Base-by-base conservation (phyloP, 2,113 vertebrate genomes). In the Gymnocephalus cernua region DNA sequence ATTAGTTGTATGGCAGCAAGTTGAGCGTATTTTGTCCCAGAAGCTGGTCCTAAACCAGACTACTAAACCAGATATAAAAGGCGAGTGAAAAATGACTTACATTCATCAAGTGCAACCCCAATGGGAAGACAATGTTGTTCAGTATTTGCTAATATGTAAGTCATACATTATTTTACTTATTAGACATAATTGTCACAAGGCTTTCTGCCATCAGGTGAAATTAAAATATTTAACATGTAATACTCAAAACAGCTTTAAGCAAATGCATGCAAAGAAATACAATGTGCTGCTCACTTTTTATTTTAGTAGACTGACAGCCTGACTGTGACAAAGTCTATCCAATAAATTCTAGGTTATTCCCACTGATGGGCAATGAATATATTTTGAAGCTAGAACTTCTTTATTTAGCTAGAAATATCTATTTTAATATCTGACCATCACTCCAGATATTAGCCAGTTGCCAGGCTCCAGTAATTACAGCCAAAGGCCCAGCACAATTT, bases 401-500 rank as follows among this genome's bases (percentile, higher is more conserved):
- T 62, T 75, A 68, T 66, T 48, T 11, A 41, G 38, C 10, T 41
- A 10, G 38, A 41, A 41, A 41, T 41, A 41, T 41, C 54, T 25
- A 45, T 45, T 45, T 68, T 80, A 56, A 79, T 83, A 87, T 75
- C 62, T 45, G 64, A 16, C 56, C 32, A 65, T 74, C 44, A 82
- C 58, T 86, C 18, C 5, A 75, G 74, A 78, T 75, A 80, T 79
- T 80, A 90, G 77, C 71, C 82, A 66, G 48, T 62, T 18, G 35
- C 61, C 74, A 83, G 25, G 58, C 83, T 82, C 53, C 51, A 80
- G 65, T 88, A 84, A 80, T 88, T 82, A 84, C 71, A 74, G 69
- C 50, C 54, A 84, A 85, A 85, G 74, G 72, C 66, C 69, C 27
- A 56, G 65, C 66, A 76, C 76, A 77, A 68, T 89, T 91, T 88